Conservation (phyloP, 2,113 vertebrate genomes). For the Peucedramus taeniatus region DNA sequence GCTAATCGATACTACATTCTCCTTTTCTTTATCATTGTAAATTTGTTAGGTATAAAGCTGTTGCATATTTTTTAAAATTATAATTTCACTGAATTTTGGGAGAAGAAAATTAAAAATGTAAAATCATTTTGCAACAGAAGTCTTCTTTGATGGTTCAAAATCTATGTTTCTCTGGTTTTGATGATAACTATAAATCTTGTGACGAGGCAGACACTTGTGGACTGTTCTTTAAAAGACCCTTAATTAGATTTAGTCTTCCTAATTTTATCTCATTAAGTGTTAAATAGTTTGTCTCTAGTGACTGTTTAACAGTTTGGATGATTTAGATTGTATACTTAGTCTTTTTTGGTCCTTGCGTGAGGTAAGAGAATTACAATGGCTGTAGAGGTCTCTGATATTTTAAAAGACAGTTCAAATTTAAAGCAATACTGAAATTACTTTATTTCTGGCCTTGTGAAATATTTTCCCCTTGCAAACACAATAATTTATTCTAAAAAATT, state of each 20-base stretch:
- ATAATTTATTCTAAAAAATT: background rate
- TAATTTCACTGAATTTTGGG: background rate
- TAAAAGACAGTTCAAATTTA: background rate
- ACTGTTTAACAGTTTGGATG: background rate
- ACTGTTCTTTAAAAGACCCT: background rate
- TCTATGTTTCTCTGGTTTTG: background rate
- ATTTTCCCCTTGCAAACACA: background rate
- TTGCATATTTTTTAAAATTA: background rate
- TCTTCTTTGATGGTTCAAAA: background rate
- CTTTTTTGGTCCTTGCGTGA: background rate
- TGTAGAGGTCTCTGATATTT: background rate
- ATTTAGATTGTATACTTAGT: background rate
- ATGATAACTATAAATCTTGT: background rate
- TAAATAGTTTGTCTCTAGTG: background rate
- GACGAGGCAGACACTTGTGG: background rate
- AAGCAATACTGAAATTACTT: background rate
- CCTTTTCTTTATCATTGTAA: background rate
- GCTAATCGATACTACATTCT: background rate
- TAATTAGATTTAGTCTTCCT: background rate
- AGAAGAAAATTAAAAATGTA: background rate
- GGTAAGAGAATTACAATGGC: background rate
- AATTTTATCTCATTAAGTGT: background rate
- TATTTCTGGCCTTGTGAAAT: background rate
- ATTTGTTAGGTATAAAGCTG: background rate
- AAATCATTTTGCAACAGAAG: background rate